Evolutionary conservation across 2,113 vertebrate genomes (phyloP).

Genomic region (Dasypus novemcinctus): DNA sequence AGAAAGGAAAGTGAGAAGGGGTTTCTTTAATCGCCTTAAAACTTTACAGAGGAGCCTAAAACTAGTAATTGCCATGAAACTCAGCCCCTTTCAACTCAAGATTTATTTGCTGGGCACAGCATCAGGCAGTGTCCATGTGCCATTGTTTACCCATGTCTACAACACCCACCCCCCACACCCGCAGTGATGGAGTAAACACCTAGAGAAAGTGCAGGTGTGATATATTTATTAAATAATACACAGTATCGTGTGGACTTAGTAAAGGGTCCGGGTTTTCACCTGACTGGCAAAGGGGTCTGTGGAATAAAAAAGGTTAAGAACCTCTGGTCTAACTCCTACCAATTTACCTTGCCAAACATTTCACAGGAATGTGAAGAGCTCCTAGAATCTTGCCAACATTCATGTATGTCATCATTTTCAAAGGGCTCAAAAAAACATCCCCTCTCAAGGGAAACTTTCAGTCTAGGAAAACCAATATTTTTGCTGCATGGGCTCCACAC

Average conservation of each 20-base stretch:
- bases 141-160: background rate
- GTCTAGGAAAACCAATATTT: background rate
- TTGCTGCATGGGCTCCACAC: background rate
- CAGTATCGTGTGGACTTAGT: no score
- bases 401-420: background rate
- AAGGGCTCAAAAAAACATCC: background rate
- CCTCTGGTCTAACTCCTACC: background rate
- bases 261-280: no score
- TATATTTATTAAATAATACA: no score
- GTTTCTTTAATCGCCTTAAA: background rate
- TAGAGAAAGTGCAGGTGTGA: background rate
- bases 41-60: background rate
- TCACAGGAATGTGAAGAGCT: background rate
- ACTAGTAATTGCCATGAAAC: background rate
- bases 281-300: no score
- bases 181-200: background rate
- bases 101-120: background rate
- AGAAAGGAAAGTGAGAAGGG: background rate
- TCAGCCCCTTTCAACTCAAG: background rate
- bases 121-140: background rate
- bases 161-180: rapidly evolving
- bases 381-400: background rate
- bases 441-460: background rate
- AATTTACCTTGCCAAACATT: background rate
- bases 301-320: no score